Base-by-base conservation (phyloP, 2,113 vertebrate genomes). In the Pyrgilauda ruficollis region DNA sequence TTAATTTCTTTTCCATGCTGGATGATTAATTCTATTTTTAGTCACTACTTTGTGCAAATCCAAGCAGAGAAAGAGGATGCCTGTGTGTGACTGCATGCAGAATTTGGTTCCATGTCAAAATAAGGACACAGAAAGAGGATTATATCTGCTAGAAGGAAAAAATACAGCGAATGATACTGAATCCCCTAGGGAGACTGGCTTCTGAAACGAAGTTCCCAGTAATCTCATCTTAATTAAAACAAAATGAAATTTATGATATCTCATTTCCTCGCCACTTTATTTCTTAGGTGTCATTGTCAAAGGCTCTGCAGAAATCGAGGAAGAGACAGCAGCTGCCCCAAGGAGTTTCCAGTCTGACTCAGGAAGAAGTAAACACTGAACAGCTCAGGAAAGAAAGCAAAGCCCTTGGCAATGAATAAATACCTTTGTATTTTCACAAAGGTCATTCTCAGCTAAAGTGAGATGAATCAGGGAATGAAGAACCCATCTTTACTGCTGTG, bases 161-260 rank as follows among this genome's bases (percentile, higher is more conserved):
- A 94, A 90, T 63, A 83, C 27, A 83, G 79, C n/a, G 52, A 85
- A 81, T 77, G 78, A 95, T 74, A 89, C 58, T 79, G 73, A 96
- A 93, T 90, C 53, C 67, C 37, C n/a, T 30, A 59, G 55, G 79
- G 86, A 96, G 33, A 33, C 31, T 69, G 26, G 58, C 35, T 96
- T 93, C 79, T 82, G 49, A 90, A 73, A 88, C 94, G 76, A 94
- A 95, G 84, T 78, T 90, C 85, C 78, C 35, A 79, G 58, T 95
- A 96, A 96, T 95, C 86, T 93, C 70, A 85, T 79, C 44, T 95
- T 96, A 91, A 96, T 96, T 95, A 92, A 95, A 95, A 92, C 35
- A 84, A 96, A 97, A 89, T 92, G 22, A 96, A 94, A 87, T 72
- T 87, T 95, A 72, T 55, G 15, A 52, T 90, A 85, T 79, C 66